These are phyloP conservation scores for Gymnothorax reevesii DNA, from an alignment of 2,797 vertebrate species.

Conservation along the genomic window DNA sequence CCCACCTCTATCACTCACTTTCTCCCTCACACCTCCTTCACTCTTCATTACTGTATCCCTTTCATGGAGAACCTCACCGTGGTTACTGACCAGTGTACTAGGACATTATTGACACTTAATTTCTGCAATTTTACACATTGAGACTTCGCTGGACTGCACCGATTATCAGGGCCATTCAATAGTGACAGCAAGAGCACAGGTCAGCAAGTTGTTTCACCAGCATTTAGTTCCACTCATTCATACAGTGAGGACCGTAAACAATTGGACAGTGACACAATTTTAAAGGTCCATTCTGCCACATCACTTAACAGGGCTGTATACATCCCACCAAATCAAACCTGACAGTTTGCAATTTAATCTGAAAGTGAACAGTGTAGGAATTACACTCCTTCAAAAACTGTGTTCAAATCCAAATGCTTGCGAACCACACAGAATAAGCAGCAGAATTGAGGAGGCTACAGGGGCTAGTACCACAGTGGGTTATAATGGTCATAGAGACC, in stretches of 20 bases:
- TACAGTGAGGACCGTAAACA: no score
- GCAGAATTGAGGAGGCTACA: not conserved
- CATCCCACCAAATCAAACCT: no score
- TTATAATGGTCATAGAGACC: slow-evolving; percentile 5
- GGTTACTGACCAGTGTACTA: slow-evolving; percentile 8
- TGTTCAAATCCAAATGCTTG: no score
- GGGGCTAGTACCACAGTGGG: not conserved
- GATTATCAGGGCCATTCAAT: slow-evolving; percentile 36
- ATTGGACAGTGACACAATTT: no score
- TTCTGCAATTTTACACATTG: not conserved
- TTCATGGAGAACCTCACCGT: not conserved
- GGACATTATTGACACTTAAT: slow-evolving; percentile 8
- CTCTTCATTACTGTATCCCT: not conserved
- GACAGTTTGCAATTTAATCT: no score
- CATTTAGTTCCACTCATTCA: not conserved
- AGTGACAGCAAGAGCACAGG: slow-evolving; percentile 14
- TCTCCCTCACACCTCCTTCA: not conserved
- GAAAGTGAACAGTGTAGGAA: no score
- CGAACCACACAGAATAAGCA: no score
- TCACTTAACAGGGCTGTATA: no score
- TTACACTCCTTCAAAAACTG: no score
- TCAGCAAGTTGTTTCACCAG: slow-evolving; percentile 10
- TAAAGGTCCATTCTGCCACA: no score
- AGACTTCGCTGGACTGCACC: not conserved
- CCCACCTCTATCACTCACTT: not conserved